A percentile compares a stretch with the other conserved stretches of the same genome.
These are phyloP conservation scores for Drosophila pseudoobscura DNA, from an alignment of 1,140 invertebrate genomes.

Conservation along the genomic window DNA sequence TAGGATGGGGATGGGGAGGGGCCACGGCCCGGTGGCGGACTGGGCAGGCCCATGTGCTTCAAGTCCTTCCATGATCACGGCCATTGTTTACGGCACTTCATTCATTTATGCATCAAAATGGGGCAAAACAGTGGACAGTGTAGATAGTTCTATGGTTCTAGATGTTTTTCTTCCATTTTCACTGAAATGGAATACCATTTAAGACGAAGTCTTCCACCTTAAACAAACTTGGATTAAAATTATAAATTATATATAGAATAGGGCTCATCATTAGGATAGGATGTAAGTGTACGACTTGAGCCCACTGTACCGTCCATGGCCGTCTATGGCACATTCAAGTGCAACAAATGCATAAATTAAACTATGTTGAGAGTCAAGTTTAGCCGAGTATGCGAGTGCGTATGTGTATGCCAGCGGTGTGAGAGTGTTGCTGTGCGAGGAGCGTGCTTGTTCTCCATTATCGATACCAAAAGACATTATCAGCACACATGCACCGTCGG, in stretches of 20 bases:
- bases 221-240: too few relatives aligned
- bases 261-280: too few relatives aligned
- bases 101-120: conserved; percentile 11
- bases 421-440: conserved; percentile 24
- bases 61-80: conserved; percentile 6
- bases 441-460: conserved; percentile 71
- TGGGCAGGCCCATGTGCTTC: not conserved
- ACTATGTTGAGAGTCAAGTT: conserved; percentile 34
- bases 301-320: conserved; percentile 35
- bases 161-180: too few relatives aligned
- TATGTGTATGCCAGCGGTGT: not conserved
- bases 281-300: too few relatives aligned
- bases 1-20: not conserved
- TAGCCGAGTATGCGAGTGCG: conserved; percentile 12
- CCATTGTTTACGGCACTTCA: conserved; percentile 1
- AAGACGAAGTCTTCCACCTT: too few relatives aligned
- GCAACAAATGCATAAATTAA: conserved; percentile 73
- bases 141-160: too few relatives aligned
- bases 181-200: too few relatives aligned
- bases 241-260: too few relatives aligned
- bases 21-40: not conserved
- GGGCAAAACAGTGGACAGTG: too few relatives aligned
- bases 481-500: conserved; percentile 34
- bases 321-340: conserved; percentile 18
- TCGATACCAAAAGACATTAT: conserved; percentile 70